These are phyloP conservation scores for Anoplius nigerrimus DNA, from an alignment of 2,888 invertebrate genomes.

Conservation along the genomic window DNA sequence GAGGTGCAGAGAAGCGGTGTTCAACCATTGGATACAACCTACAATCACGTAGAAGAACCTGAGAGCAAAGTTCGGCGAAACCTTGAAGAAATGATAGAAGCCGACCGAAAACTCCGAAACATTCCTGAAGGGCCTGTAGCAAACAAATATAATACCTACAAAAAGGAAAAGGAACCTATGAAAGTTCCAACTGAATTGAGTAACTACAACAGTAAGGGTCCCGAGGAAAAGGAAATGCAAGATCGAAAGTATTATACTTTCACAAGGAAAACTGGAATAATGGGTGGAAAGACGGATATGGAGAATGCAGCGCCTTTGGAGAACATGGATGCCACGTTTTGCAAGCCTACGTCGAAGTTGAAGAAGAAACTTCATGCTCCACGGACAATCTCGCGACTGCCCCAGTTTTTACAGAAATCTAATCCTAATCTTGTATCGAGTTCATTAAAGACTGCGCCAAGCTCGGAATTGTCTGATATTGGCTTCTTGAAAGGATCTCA, in stretches of 20 bases:
- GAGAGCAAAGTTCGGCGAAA: too few species aligned
- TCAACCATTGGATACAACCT: slow-evolving; percentile 53
- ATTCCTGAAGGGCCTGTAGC: slow-evolving; percentile 36
- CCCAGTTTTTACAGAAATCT: slow-evolving; percentile 69
- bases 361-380: slow-evolving; percentile 54
- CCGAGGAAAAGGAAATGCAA: slow-evolving; percentile 16
- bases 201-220: slow-evolving; percentile 5
- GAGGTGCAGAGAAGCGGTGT: slow-evolving; percentile 55
- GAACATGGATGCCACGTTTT: slow-evolving; percentile 45
- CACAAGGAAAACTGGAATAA: slow-evolving; percentile 53
- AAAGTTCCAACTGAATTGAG: slow-evolving; percentile 8
- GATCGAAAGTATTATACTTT: slow-evolving; percentile 61
- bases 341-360: slow-evolving; percentile 41
- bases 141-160: slow-evolving; percentile 63
- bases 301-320: slow-evolving; percentile 31
- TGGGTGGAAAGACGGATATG: slow-evolving; percentile 34
- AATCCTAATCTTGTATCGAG: slow-evolving; percentile 71
- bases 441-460: slow-evolving; percentile 46
- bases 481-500: slow-evolving; percentile 62
- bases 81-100: neutral
- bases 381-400: slow-evolving; percentile 62
- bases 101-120: neutral
- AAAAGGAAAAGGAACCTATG: slow-evolving; percentile 44
- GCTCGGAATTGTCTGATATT: slow-evolving; percentile 37
- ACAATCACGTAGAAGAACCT: slow-evolving; percentile 40